A percentile compares a stretch with the other conserved stretches of the same genome.
phyloP scores from a whole-genome alignment of 2,113 vertebrate species.

The Atractosteus spatula region DNA sequence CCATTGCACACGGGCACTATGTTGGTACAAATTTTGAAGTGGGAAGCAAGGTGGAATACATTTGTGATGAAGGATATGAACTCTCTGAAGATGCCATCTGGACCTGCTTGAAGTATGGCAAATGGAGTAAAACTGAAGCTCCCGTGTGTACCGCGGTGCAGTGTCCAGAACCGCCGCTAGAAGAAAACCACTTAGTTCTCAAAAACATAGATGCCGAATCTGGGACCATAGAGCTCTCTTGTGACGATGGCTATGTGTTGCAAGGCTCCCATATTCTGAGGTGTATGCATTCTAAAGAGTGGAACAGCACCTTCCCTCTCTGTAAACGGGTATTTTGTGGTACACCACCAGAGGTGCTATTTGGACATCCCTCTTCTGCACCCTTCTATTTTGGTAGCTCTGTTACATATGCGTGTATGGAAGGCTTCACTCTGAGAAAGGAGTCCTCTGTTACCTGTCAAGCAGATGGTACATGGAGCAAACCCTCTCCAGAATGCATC shows the following conservation, averaged over 20 bases:
- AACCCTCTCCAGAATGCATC: constrained; percentile 82
- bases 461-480: constrained; percentile 80
- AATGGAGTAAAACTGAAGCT: constrained; percentile 76
- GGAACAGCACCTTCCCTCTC: constrained; percentile 90
- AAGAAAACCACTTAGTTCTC: constrained; percentile 85
- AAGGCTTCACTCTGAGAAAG: constrained; percentile 81
- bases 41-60: constrained; percentile 82
- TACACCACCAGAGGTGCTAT: constrained; percentile 79
- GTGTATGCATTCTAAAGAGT: constrained; percentile 79
- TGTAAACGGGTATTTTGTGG: constrained; percentile 82
- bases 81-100: constrained; percentile 77
- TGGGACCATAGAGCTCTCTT: constrained; percentile 79
- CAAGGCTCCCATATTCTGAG: constrained; percentile 78
- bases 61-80: constrained; percentile 90
- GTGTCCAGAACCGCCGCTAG: constrained; percentile 85
- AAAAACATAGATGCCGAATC: constrained; percentile 72
- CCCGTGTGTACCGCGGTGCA: constrained; percentile 81
- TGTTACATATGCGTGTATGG: constrained; percentile 81
- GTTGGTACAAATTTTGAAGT: constrained; percentile 78
- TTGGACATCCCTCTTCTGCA: constrained; percentile 67
- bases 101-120: constrained; percentile 87
- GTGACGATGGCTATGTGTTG: constrained; percentile 82
- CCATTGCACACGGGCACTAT: constrained; percentile 72
- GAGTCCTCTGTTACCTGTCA: constrained; percentile 69
- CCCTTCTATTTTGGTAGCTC: constrained; percentile 70